Evolutionary conservation across 2,888 invertebrate genomes (phyloP), one percentile per base, ranked within the genome.

Genomic region (Hydrotaea cyrtoneurina): DNA sequence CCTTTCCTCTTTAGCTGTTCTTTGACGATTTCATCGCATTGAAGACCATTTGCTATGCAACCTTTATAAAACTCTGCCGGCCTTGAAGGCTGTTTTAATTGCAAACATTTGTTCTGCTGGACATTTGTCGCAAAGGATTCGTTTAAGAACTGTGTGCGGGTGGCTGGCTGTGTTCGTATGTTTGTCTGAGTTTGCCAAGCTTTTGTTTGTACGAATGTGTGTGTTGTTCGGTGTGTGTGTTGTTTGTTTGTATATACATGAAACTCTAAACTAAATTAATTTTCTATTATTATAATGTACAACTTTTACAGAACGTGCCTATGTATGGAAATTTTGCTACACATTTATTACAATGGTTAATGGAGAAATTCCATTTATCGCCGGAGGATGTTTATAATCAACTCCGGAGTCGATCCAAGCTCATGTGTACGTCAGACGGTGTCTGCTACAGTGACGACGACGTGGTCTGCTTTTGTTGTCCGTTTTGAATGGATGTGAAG

Each of bases 331-430:
- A 81, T 19, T 90, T 90, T 69, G 82, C 88, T 0, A 31, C 77
- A 10, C 87, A 90, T 62, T 66, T 90, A n/a, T 86, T 89, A 57
- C 23, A 64, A 43, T 90, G 90, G 90, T 57, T 89, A 75, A 81
- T 53, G 86, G 87, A 87, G n/a, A 85, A 80, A 50, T 89, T 89
- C 21, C 87, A 87, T 5, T 59, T 89, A 17, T 86, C 73, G 43
- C 87, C 86, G 19, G 46, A 81, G 13, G 88, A 87, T 66, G 83
- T 89, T 73, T 87, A 87, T 17, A 26, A 43, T 46, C 72, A 84
- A 19, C 55, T 86, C 13, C 53, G 80, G 2, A 55, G 62, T 4
- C 73, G 82, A 11, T 66, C 82, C 10, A 19, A 15, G 21, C n/a
- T 83, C 5, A 31, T 89, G 31, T 90, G 90, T 82, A 89, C 88